A percentile compares a stretch with the other conserved stretches of the same genome.
phyloP scores from a whole-genome alignment of 2,888 invertebrate genomes.

The Eupsilia transversa region DNA sequence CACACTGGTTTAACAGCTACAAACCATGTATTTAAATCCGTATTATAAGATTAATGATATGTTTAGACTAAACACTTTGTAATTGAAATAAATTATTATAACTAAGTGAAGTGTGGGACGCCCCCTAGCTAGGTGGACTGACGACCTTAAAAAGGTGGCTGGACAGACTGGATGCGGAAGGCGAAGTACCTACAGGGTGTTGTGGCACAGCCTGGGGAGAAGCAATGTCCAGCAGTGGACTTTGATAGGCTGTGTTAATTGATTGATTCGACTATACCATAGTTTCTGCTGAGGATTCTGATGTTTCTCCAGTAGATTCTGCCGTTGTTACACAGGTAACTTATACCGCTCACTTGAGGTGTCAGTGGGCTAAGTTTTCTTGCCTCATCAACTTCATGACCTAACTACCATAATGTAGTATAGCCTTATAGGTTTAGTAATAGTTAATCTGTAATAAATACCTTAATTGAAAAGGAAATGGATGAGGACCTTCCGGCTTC shows the following conservation, averaged over 20 bases:
- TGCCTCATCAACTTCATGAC: neutral
- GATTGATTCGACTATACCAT: neutral
- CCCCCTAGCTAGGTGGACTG: too few species aligned
- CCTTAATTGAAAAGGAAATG: neutral
- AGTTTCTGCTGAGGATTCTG: neutral
- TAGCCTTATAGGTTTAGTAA: neutral
- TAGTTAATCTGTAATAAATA: neutral
- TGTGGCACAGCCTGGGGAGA: too few species aligned
- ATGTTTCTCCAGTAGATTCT: neutral
- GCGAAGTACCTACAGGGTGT: too few species aligned
- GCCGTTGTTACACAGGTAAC: neutral
- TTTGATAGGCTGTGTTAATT: too few species aligned
- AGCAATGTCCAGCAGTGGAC: too few species aligned
- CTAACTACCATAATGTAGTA: neutral
- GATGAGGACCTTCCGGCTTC: neutral
- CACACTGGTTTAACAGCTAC: constrained; percentile 6
- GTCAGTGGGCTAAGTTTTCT: neutral
- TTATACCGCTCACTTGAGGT: neutral
- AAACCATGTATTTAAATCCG: neutral
- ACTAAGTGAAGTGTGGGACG: neutral
- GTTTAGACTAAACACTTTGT: constrained; percentile 16
- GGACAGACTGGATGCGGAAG: too few species aligned
- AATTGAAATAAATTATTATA: constrained; percentile 18
- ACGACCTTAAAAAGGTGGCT: too few species aligned
- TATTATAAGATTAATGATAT: constrained; percentile 31